Base-by-base conservation (phyloP, 2,113 vertebrate genomes). In the Campylorhamphus procurvoides region DNA sequence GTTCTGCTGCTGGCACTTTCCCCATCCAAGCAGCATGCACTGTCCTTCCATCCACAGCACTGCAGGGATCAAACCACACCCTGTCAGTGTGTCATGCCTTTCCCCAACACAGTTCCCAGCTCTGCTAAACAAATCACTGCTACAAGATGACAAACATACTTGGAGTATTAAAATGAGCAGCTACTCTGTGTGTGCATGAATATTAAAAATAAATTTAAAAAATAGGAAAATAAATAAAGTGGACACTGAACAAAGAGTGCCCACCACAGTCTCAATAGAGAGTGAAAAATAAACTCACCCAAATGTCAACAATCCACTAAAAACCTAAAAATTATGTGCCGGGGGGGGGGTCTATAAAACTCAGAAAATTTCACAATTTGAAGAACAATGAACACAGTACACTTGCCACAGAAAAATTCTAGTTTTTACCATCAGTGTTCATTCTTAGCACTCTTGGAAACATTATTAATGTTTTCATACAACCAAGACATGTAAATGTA, bases 221-320 rank as follows among this genome's bases (percentile, higher is more conserved):
- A 20, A 18, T 2, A 7, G 16, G n/a, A 47, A 23, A 25, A 46
- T 19, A 52, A 59, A 58, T 7, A 33, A 39, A 44, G 7, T 46
- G 9, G 5, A 17, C 7, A 25, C 10, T 12, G 35, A 56, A 68
- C 12, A 28, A 68, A 60, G 46, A 0, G 1, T 23, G 9, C 29
- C 13, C 10, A 23, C 7, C 25, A 13, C 4, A 3, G 13, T 46
- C 24, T 85, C 73, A 64, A 56, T 1, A 10, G 1, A 58, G 11
- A 78, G 20, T 27, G 7, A 87, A 80, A 93, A 77, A 37, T 35
- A 53, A 59, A 40, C 6, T 58, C 15, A 68, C 8, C 2, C 23
- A 29, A 62, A 84, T 53, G 6, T 18, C 25, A 72, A 24, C 13
- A 52, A 39, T 7, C 15, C 15, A 17, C 40, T 87, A 69, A 40